A percentile compares a stretch with the other conserved stretches of the same genome.
Conservation (phyloP, 2,113 vertebrate genomes). For the Azemiops feae region DNA sequence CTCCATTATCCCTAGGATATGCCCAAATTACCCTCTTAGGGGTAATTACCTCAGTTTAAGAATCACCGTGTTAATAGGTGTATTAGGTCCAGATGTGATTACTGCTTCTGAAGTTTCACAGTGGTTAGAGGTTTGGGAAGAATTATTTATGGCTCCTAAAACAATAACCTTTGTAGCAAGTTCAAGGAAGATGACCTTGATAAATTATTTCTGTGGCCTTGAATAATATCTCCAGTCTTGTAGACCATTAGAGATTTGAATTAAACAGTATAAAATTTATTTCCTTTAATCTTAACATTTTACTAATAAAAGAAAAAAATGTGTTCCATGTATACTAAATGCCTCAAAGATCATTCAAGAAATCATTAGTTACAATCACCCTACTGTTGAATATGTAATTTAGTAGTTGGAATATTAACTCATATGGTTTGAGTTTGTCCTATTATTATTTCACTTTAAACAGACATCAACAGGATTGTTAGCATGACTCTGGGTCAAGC, state of each 20-base stretch:
- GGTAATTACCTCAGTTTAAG: background rate
- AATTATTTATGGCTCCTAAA: background rate
- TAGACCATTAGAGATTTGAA: background rate
- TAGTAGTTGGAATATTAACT: background rate
- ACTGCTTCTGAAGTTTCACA: background rate
- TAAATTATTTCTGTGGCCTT: background rate
- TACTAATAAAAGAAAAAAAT: background rate
- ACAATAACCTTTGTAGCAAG: background rate
- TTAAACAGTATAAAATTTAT: background rate
- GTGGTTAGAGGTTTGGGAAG: background rate
- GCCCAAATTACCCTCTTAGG: background rate
- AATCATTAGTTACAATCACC: background rate
- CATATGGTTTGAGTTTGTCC: background rate
- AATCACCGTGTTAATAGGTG: background rate
- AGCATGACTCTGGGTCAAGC: background rate
- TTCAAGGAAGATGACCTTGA: background rate
- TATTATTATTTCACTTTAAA: background rate
- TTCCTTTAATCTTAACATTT: background rate
- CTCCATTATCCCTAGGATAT: background rate
- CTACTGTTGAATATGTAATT: background rate
- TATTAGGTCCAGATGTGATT: background rate
- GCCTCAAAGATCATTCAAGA: background rate
- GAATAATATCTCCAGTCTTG: background rate
- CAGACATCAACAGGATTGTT: background rate
- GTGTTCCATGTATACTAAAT: background rate